These are phyloP conservation scores for Platorchestia sp. DNA, from an alignment of 1,140 invertebrate genomes.

Conservation along the genomic window DNA sequence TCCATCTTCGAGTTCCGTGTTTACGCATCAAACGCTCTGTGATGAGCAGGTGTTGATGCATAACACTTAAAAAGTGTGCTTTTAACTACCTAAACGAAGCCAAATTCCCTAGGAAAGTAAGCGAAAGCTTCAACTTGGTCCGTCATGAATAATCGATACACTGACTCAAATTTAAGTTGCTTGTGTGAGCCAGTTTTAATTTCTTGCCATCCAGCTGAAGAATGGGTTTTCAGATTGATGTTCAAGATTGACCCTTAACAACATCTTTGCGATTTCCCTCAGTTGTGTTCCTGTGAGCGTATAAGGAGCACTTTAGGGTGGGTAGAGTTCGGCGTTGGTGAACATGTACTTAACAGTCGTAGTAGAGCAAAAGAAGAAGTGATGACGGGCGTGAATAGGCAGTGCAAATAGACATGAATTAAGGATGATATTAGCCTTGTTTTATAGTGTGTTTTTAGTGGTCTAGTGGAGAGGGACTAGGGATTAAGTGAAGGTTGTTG, in stretches of 20 bases:
- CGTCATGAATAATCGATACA: not conserved
- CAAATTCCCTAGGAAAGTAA: not conserved
- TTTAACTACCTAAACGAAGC: not conserved
- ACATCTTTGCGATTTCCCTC: not conserved
- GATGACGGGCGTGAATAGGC: too few relatives aligned
- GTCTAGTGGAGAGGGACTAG: too few relatives aligned
- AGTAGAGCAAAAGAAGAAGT: too few relatives aligned
- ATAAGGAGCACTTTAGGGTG: too few relatives aligned
- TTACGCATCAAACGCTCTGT: not conserved
- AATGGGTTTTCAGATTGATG: not conserved
- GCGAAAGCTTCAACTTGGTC: not conserved
- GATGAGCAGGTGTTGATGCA: not conserved
- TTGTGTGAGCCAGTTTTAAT: not conserved
- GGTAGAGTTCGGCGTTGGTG: too few relatives aligned
- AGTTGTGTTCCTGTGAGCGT: too few relatives aligned
- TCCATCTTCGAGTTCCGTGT: not conserved
- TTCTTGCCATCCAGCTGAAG: not conserved
- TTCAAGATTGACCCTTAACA: not conserved
- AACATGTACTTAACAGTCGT: too few relatives aligned
- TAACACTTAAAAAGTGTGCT: not conserved
- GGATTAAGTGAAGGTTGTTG: too few relatives aligned
- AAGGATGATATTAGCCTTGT: too few relatives aligned
- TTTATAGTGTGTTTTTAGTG: too few relatives aligned
- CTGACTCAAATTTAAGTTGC: not conserved
- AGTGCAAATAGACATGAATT: too few relatives aligned